phyloP scores from a whole-genome alignment of 64 coral and sea anemone genomes.

The Actinia equina region DNA sequence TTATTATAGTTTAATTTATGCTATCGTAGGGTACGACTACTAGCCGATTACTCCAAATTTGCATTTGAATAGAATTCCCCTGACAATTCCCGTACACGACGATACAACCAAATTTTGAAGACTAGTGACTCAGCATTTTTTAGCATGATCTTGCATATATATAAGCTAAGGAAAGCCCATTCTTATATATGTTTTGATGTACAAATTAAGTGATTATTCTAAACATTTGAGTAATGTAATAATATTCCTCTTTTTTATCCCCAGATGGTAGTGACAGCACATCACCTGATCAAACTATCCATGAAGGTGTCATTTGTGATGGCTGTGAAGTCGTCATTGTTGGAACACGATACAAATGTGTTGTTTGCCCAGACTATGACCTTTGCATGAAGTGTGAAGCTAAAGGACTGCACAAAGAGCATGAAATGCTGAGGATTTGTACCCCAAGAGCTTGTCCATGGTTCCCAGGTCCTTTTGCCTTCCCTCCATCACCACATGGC shows the following conservation, averaged over 20 bases:
- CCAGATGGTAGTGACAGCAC: constrained; percentile 6
- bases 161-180: no score
- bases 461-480: constrained; percentile 18
- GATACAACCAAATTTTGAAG: no score
- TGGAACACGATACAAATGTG: constrained; percentile 92
- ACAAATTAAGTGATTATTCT: no score
- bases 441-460: constrained; percentile 47
- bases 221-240: neutral
- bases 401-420: constrained; percentile 85
- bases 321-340: constrained; percentile 54
- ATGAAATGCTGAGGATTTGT: constrained; percentile 84
- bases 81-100: no score
- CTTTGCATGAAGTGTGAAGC: constrained; percentile 85
- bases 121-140: neutral
- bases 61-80: no score
- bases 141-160: neutral
- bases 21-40: no score
- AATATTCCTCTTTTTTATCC: neutral
- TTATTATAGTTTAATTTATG: no score
- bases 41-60: no score
- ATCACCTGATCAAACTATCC: constrained; percentile 18
- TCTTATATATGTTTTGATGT: neutral
- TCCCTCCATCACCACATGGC: neutral
- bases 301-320: constrained; percentile 80
- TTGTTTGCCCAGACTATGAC: constrained; percentile 88